These are phyloP conservation scores for Gastrophysa polygoni DNA, from an alignment of 2,888 invertebrate genomes.

Conservation along the genomic window DNA sequence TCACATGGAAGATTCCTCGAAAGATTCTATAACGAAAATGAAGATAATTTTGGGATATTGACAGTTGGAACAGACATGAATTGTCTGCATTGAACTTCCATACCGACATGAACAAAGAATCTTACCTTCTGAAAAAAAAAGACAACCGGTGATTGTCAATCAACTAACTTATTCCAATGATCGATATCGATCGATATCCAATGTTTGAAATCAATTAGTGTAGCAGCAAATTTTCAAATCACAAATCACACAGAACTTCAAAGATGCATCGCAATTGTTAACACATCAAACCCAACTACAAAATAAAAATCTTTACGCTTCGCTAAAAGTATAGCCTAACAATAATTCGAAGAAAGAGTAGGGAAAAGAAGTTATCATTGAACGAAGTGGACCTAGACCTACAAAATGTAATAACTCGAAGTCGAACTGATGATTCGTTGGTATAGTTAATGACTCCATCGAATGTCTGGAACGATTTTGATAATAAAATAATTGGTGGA, in stretches of 20 bases:
- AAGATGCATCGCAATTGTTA: conserved; percentile 19
- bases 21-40: too few relatives aligned
- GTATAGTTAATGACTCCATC: background rate
- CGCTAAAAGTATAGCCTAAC: conserved; percentile 29
- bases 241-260: background rate
- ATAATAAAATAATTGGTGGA: background rate
- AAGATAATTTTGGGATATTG: too few relatives aligned
- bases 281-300: conserved; percentile 24
- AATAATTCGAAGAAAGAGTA: conserved; percentile 35
- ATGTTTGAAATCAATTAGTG: too few relatives aligned
- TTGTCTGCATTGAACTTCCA: too few relatives aligned
- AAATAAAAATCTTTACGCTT: conserved; percentile 35
- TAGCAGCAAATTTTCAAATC: background rate
- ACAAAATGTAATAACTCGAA: conserved; percentile 37
- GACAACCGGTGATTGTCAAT: too few relatives aligned
- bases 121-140: too few relatives aligned
- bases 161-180: too few relatives aligned
- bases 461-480: background rate
- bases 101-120: too few relatives aligned
- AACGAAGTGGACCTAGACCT: conserved; percentile 47
- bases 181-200: too few relatives aligned
- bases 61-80: too few relatives aligned
- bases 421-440: conserved; percentile 16
- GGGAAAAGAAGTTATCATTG: conserved; percentile 52
- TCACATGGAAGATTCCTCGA: too few relatives aligned